Evolutionary conservation across 2,797 vertebrate genomes (phyloP), one percentile per base, ranked within the genome.

Genomic region (Nannoperca obscura): DNA sequence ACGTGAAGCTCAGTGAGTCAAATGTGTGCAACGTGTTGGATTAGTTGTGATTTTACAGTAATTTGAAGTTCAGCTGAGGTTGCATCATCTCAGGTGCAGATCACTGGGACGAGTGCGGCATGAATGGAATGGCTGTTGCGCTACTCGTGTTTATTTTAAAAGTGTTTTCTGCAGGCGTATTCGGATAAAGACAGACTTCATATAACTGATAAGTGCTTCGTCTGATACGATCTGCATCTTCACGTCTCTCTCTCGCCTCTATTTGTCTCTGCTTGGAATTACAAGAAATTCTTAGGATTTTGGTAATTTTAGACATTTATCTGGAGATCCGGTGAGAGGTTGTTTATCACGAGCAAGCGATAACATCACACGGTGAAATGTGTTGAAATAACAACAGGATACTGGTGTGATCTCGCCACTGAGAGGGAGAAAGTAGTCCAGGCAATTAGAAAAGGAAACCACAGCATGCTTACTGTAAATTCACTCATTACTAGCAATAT

Each of bases 181-280:
- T 78, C 58, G 32, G 46, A 71, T 44, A 6, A 14, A 76, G 17
- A 42, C 50, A 32, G 17, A 36, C 61, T 67, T 81, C 61, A 61
- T 32, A 5, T 32, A 32, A 32, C 32, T 11, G 62, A 78, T 55
- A 68, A 76, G 24, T 0, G 67, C 76, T 62, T 65, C 50, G 54
- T 68, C 80, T 27, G 81, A 80, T 87, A 49, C 22, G 22, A 50
- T 76, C 57, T 3, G n/a, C 27, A 34, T 66, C 63, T 68, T 65
- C 5, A 4, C 19, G 12, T 1, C 9, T 57, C 52, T 40, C 32
- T 40, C 32, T 44, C 1, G 4, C 42, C 22, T 22, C 4, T 27
- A 5, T 61, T 65, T 42, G 15, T 52, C 32, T 17, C 0, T 14
- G 64, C 19, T 3, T 24, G n/a, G 0, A 3, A 49, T 47, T 32